Conservation (phyloP, 2,888 invertebrate species). For the Drepanosiphum platanoidis region DNA sequence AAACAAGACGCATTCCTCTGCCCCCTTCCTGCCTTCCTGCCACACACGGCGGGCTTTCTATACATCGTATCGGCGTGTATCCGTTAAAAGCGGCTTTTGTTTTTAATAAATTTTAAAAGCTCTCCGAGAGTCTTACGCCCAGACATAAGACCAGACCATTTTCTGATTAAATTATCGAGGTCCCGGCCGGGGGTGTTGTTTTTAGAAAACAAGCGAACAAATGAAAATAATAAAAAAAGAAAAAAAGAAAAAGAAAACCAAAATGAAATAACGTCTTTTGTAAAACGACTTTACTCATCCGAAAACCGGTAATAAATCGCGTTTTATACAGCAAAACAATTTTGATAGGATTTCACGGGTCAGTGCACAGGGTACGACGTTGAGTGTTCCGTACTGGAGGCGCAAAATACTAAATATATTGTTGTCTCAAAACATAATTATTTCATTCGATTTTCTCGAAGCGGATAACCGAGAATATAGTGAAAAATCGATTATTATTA, state of each 20-base stretch:
- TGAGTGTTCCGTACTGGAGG: background rate
- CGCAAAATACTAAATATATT: conserved; percentile 2
- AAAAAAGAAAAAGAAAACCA: conserved; percentile 8
- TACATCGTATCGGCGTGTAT: conserved; percentile 19
- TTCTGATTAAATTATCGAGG: conserved; percentile 47
- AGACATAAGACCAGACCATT: conserved; percentile 31
- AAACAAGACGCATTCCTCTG: conserved; percentile 29
- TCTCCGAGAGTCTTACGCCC: background rate
- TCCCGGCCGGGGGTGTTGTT: conserved; percentile 9
- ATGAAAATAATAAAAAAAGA: background rate
- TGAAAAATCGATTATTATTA: too few relatives aligned
- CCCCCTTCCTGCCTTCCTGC: background rate
- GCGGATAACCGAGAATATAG: background rate
- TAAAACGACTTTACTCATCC: conserved; percentile 35
- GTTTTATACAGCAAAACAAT: conserved; percentile 34
- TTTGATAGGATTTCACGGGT: conserved; percentile 46
- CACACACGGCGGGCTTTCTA: background rate
- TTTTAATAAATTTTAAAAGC: conserved; percentile 58
- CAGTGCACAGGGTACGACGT: conserved; percentile 7
- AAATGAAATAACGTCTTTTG: conserved; percentile 34
- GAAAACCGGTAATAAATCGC: conserved; percentile 44
- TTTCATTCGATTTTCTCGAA: background rate
- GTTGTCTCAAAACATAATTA: background rate
- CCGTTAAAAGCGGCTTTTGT: conserved; percentile 53
- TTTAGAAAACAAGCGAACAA: background rate